Percentiles rank a stretch among this genome's conserved stretches.
phyloP scores from a whole-genome alignment of 2,797 vertebrate species.

The Argya squamiceps region DNA sequence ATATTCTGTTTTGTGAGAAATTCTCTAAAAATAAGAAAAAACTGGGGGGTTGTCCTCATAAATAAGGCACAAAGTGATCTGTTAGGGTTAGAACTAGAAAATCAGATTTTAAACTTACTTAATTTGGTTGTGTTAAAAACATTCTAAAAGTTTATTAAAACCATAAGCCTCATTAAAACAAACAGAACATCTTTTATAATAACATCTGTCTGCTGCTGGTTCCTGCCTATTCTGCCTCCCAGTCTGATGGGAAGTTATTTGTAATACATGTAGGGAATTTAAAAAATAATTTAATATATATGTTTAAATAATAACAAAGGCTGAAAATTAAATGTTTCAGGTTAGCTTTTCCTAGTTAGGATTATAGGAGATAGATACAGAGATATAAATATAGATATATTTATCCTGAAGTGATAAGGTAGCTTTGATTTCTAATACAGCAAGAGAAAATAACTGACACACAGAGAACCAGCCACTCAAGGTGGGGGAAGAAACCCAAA shows the following conservation, averaged over 20 bases:
- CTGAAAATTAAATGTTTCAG: background rate
- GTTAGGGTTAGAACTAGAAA: background rate
- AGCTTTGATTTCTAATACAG: background rate
- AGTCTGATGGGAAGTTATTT: background rate
- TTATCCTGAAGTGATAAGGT: background rate
- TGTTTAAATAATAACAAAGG: background rate
- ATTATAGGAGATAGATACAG: background rate
- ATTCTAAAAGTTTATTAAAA: constrained; percentile 1
- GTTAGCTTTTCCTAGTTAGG: background rate
- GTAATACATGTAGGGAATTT: background rate
- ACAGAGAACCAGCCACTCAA: background rate
- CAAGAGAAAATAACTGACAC: background rate
- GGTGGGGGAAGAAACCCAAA: background rate
- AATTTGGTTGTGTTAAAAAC: background rate
- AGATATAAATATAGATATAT: background rate
- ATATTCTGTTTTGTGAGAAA: background rate
- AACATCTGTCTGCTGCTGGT: background rate
- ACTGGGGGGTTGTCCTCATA: background rate
- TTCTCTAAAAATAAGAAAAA: background rate
- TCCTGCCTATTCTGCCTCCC: background rate
- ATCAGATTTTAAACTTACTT: background rate
- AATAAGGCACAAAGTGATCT: background rate
- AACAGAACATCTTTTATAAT: background rate
- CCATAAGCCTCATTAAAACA: background rate
- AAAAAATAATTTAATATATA: background rate